A percentile compares a stretch with the other conserved stretches of the same genome.
These are phyloP conservation scores for Pampusana beccarii DNA, from an alignment of 2,113 vertebrate genomes.

Conservation along the genomic window DNA sequence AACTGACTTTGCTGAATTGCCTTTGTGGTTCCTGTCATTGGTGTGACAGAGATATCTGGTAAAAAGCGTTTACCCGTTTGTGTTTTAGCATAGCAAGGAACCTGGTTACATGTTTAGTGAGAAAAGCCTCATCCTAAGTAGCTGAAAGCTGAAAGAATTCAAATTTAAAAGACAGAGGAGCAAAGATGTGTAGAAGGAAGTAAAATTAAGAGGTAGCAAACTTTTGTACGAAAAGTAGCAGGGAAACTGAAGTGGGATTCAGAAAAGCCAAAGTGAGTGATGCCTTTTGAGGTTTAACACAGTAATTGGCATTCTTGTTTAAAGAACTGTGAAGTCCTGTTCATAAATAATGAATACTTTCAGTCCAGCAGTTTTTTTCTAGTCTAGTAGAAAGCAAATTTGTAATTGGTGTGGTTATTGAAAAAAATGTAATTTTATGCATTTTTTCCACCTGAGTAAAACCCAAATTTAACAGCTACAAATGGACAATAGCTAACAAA, in stretches of 20 bases:
- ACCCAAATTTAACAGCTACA: background rate
- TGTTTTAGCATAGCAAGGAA: background rate
- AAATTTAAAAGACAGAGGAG: background rate
- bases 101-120: background rate
- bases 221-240: background rate
- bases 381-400: background rate
- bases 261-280: background rate
- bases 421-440: slow-evolving; percentile 21
- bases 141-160: background rate
- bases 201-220: background rate
- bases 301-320: background rate
- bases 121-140: background rate
- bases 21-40: background rate
- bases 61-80: background rate
- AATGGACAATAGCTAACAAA: background rate
- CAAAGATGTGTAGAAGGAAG: background rate
- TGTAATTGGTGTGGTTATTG: slow-evolving; percentile 2
- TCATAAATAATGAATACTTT: background rate
- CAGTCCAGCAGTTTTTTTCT: background rate
- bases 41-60: background rate
- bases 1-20: background rate
- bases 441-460: background rate
- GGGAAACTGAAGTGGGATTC: background rate
- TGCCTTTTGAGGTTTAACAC: background rate
- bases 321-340: background rate